phyloP scores from a whole-genome alignment of 2,113 vertebrate species.

The Phaetusa simplex region DNA sequence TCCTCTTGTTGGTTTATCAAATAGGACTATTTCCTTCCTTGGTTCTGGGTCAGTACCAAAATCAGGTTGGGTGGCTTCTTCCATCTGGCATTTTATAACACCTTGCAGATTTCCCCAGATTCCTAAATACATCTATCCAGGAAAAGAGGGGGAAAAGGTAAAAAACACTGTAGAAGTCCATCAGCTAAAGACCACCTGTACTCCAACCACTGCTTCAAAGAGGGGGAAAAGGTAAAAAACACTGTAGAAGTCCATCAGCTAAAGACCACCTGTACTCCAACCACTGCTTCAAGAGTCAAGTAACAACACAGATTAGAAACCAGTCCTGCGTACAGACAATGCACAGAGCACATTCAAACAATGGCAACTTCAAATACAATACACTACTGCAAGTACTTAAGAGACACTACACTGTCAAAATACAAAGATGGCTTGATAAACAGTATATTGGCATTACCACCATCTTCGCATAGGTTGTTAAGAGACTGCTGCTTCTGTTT shows the following conservation, averaged over 20 bases:
- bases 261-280: background rate
- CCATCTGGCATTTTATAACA: constrained; percentile 95
- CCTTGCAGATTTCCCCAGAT: constrained; percentile 93
- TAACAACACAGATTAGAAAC: background rate
- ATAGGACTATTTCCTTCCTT: constrained; percentile 85
- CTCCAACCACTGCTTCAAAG: background rate
- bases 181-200: background rate
- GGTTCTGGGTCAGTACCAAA: constrained; percentile 88
- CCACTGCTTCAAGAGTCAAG: background rate
- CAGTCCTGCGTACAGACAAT: background rate
- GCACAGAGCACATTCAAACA: background rate
- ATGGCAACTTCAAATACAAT: background rate
- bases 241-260: background rate
- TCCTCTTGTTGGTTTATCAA: constrained; percentile 92
- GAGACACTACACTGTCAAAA: background rate
- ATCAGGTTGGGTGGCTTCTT: constrained; percentile 84
- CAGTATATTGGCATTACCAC: background rate
- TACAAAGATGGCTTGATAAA: background rate
- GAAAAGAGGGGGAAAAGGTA: background rate
- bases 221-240: background rate
- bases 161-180: background rate
- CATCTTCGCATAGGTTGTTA: background rate
- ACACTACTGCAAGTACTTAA: background rate
- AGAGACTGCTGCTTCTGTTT: background rate
- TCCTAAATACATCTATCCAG: constrained; percentile 89